These are phyloP conservation scores for Gila orcuttii DNA, from an alignment of 2,113 vertebrate genomes.

Conservation along the genomic window DNA sequence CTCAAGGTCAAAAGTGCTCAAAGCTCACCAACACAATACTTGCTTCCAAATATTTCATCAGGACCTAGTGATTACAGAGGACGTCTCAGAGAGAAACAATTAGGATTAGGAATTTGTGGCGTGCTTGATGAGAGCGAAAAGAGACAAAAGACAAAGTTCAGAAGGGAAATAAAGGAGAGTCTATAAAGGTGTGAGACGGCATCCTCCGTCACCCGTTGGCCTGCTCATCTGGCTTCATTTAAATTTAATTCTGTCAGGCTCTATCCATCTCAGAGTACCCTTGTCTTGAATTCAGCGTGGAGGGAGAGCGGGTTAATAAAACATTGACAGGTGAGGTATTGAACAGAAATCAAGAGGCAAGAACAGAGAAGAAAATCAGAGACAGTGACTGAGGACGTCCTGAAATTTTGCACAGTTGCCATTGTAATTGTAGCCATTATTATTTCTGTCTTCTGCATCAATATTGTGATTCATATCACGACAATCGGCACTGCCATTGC, in stretches of 20 bases:
- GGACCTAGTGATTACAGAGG: background rate
- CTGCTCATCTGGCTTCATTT: constrained; percentile 63
- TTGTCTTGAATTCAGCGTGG: constrained; percentile 58
- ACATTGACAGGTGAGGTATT: constrained; percentile 54
- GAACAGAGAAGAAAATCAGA: constrained; percentile 7
- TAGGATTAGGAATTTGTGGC: background rate
- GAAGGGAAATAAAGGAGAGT: constrained; percentile 26
- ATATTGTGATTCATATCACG: constrained; percentile 78
- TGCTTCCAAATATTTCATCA: background rate
- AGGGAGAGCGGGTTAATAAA: constrained; percentile 61
- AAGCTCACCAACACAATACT: background rate
- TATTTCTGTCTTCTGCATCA: constrained; percentile 72
- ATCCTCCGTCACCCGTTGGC: constrained; percentile 31
- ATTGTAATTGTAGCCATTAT: constrained; percentile 74
- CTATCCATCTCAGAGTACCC: constrained; percentile 73
- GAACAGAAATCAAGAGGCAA: constrained; percentile 53
- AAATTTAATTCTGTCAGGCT: constrained; percentile 68
- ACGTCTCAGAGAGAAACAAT: background rate
- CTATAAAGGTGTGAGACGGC: constrained; percentile 1
- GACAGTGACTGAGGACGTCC: constrained; percentile 30
- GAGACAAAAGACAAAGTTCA: background rate
- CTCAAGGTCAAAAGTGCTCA: background rate
- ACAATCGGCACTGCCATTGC: constrained; percentile 66
- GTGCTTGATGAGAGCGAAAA: background rate
- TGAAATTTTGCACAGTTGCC: constrained; percentile 66